Evolutionary conservation across 2,113 vertebrate species (phyloP).

Genomic region (Archilochus colubris): DNA sequence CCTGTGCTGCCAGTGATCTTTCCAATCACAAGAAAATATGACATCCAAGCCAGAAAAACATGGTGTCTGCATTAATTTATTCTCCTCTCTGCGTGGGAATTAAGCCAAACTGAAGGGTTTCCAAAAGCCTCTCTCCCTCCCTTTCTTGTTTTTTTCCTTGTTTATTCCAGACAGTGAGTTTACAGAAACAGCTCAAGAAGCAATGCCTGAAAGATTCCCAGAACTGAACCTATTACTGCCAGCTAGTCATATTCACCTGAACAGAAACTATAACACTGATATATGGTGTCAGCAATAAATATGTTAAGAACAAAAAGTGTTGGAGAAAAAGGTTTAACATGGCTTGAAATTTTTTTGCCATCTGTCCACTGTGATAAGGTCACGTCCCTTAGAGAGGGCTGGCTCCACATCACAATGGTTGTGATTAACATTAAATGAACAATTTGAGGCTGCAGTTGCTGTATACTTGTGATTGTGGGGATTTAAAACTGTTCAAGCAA

Average conservation of each 20-base stretch:
- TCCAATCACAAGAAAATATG: neutral
- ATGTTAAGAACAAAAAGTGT: conserved; percentile 52
- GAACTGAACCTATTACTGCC: conserved; percentile 6
- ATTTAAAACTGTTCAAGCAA: neutral
- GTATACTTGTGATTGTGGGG: neutral
- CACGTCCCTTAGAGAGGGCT: neutral
- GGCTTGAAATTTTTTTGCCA: conserved; percentile 37
- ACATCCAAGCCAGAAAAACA: neutral
- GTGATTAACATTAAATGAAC: conserved; percentile 39
- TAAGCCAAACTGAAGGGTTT: neutral
- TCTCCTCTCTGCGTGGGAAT: neutral
- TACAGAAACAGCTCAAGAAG: conserved; percentile 18
- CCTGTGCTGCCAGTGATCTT: neutral
- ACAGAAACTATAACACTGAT: conserved; percentile 40
- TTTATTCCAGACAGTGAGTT: neutral
- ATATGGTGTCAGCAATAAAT: conserved; percentile 58
- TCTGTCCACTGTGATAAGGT: conserved; percentile 61
- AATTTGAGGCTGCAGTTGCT: neutral
- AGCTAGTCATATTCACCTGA: conserved; percentile 16
- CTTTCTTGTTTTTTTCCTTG: neutral
- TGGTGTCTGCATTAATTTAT: conserved; percentile 13
- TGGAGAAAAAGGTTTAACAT: conserved; percentile 22
- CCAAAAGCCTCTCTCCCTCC: neutral
- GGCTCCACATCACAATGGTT: neutral
- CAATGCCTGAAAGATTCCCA: neutral